Evolutionary conservation across 2,797 vertebrate genomes (phyloP).

Genomic region (Amniataba percoides): DNA sequence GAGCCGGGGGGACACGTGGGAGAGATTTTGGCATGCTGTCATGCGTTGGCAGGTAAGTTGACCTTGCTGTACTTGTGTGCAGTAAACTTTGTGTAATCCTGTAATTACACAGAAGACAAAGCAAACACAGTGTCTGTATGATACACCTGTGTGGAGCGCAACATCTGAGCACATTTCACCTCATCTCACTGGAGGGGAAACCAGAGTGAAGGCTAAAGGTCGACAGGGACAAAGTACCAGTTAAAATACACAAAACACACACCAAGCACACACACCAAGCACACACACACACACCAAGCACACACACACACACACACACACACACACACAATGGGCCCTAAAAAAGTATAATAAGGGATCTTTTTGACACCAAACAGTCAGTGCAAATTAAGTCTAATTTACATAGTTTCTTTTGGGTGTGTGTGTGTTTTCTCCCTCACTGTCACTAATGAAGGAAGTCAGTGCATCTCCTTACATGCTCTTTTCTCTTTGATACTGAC

Average conservation of each 20-base stretch:
- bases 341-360: not conserved
- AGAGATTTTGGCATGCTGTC: not conserved
- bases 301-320: no score
- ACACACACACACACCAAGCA: slow-evolving; percentile 11
- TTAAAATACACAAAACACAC: slow-evolving; percentile 62
- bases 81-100: not conserved
- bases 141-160: not conserved
- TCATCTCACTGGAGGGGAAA: slow-evolving; percentile 55
- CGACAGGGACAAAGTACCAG: slow-evolving; percentile 73
- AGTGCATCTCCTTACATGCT: slow-evolving; percentile 1
- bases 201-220: slow-evolving; percentile 62
- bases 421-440: not conserved
- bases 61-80: slow-evolving; percentile 10
- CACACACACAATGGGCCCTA: not conserved
- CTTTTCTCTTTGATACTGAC: slow-evolving; percentile 27
- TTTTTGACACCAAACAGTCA: not conserved
- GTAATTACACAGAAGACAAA: not conserved
- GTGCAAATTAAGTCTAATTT: not conserved
- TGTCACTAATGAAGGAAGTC: not conserved
- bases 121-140: not conserved
- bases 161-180: slow-evolving; percentile 24
- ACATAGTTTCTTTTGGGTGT: not conserved
- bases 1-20: not conserved
- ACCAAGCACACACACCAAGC: not conserved
- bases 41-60: not conserved